Base-by-base conservation (phyloP, 1,140 invertebrate species). In the Lordiphosa clarofinis region DNA sequence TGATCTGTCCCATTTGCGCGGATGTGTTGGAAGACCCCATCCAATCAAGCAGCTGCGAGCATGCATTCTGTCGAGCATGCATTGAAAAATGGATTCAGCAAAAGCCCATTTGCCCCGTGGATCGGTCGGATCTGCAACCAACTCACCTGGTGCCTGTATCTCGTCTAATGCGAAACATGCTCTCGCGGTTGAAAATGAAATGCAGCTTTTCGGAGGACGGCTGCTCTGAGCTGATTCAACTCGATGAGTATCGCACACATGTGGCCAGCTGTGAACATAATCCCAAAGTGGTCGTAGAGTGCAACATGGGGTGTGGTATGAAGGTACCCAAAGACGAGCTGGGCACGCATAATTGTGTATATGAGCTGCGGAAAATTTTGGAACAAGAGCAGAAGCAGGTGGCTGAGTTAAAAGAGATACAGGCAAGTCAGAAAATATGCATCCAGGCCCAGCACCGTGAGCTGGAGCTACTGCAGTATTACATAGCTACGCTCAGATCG, bases 151-250 rank as follows among this genome's bases (percentile, higher is more conserved):
- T 70, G 12, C 28, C 54, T 5, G 64, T 52, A 2, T 72, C 78
- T 0, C 68, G 78, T 0, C 43, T 82, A 5, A 73, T 82, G 78
- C 78, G 78, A 9, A 84, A 84, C 35, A 78, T 82, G 73, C 64
- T 82, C 4, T 39, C 35, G 0, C 60, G 78, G 0, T 8, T 78
- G 4, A 61, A 55, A 47, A 82, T 82, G 9, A 59, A 58, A 28
- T 82, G 78, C n/a, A 31, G 12, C 19, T 84, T 65, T 12, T 28
- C 56, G 0, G 68, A 60, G 0, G 56, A 62, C 40, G 78, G 79
- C 0, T 82, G 78, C 11, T 0, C 15, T 0, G 39, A 36, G 0
- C 5, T 60, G 19, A 4, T 82, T 28, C 8, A 50, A 0, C 24
- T 84, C 4, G 73, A 73, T 10, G 68, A 73, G 1, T 84, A 33